Base-by-base conservation (phyloP, 2,797 vertebrate species). In the Bovichtus variegatus region DNA sequence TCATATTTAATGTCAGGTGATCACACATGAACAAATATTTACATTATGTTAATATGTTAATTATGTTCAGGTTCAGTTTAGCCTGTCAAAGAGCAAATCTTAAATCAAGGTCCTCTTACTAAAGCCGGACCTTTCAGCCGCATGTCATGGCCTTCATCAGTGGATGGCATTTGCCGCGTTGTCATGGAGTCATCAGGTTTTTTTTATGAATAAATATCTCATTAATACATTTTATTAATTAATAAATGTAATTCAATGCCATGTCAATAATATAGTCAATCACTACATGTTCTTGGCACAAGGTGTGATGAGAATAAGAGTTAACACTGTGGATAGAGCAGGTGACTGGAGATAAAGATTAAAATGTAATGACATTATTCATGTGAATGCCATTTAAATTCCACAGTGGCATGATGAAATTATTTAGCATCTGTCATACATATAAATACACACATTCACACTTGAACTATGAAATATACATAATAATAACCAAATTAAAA, bases 351-450 rank as follows among this genome's bases (percentile, higher is more conserved):
- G 63, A 69, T 61, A 71, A 64, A 63, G 64, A 60, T 80, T 73
- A 67, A 55, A 67, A 73, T 65, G 65, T 74, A 80, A 82, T 65
- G 60, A 76, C 60, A 72, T 51, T 38, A 81, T 80, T 86, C 62
- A 65, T 36, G 49, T 38, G 47, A 51, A 51, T 71, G 53, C 47
- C 3, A 81, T 81, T 84, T 70, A 65, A 54, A 73, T 64, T 74
- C 54, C 54, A 23, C 51, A 31, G 69, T 21, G 58, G 67, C 10
- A 6, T 73, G 66, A 74, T 61, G 69, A 49, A n/a, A 36, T 47
- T 47, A 9, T 85, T 88, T 84, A 84, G 71, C 51, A 82, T 70
- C 13, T 16, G 4, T 23, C 12, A 62, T 18, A 64, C 7, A 46
- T n/a, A 16, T 19, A 16, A 50, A 34, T 19, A 51, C 41, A 74